Evolutionary conservation across 2,797 vertebrate species (phyloP).

Genomic region (Poecilia velifera): DNA sequence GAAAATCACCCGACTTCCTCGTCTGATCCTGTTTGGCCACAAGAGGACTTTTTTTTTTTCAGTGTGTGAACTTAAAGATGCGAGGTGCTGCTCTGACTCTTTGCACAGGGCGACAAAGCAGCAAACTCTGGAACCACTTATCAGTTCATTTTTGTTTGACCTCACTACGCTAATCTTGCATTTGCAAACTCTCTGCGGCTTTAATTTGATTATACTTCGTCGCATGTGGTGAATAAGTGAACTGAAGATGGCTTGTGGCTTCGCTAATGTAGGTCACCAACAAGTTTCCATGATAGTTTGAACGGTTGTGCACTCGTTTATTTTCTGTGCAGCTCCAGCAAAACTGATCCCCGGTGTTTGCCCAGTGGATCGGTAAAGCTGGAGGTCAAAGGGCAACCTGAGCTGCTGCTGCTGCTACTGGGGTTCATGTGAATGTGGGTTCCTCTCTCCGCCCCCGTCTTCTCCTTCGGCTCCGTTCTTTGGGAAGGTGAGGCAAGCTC

Average conservation of each 20-base stretch:
- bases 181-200: constrained; percentile 14
- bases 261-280: constrained; percentile 74
- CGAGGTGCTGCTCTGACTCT: not conserved
- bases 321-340: constrained; percentile 55
- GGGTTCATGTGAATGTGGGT: constrained; percentile 55
- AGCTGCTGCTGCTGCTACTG: constrained; percentile 26
- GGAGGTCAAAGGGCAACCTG: constrained; percentile 28
- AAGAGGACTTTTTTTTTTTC: not conserved
- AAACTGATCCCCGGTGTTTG: constrained; percentile 4
- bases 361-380: constrained; percentile 18
- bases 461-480: constrained; percentile 48
- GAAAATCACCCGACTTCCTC: constrained; percentile 4
- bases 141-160: not conserved
- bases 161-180: not conserved
- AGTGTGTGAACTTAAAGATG: not conserved
- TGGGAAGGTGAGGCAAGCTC: constrained; percentile 50
- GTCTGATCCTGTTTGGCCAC: constrained; percentile 10
- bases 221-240: constrained; percentile 32
- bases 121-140: not conserved
- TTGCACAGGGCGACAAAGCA: not conserved
- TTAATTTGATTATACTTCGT: constrained; percentile 19
- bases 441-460: constrained; percentile 55
- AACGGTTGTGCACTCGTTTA: constrained; percentile 57
- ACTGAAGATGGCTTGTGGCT: constrained; percentile 62
- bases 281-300: constrained; percentile 54